These are phyloP conservation scores for Phylloscopus trochilus DNA, from an alignment of 2,113 vertebrate species.

Conservation along the genomic window DNA sequence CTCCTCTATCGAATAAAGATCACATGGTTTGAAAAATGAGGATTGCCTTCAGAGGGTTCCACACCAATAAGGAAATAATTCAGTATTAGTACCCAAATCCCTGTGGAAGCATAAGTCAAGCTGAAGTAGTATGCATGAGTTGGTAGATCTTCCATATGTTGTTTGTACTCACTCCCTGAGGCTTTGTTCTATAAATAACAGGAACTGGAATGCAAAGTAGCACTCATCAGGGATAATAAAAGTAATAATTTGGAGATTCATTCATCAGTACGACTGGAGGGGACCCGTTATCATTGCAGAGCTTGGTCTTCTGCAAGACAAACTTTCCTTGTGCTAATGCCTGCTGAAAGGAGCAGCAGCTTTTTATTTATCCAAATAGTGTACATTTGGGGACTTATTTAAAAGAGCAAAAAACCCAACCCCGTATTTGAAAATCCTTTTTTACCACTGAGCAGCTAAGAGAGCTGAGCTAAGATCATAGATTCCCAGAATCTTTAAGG, in stretches of 20 bases:
- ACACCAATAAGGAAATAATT: neutral
- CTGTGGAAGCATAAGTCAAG: neutral
- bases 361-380: neutral
- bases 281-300: neutral
- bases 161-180: slow-evolving; percentile 17
- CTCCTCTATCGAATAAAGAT: neutral
- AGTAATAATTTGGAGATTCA: neutral
- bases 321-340: neutral
- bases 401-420: neutral
- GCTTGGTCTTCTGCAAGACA: neutral
- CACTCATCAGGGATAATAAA: neutral
- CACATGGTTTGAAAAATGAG: neutral
- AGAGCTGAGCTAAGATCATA: neutral
- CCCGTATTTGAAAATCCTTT: neutral
- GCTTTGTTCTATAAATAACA: slow-evolving; percentile 42
- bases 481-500: neutral
- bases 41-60: neutral
- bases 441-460: neutral
- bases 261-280: neutral
- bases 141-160: slow-evolving; percentile 32
- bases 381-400: neutral
- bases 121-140: slow-evolving; percentile 9
- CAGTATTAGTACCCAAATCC: slow-evolving; percentile 9
- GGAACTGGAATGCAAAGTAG: slow-evolving; percentile 4
- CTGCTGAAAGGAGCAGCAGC: neutral